Percentiles rank a stretch among this genome's conserved stretches.
phyloP scores from a whole-genome alignment of 2,797 vertebrate genomes.

The Sparidentex hasta region DNA sequence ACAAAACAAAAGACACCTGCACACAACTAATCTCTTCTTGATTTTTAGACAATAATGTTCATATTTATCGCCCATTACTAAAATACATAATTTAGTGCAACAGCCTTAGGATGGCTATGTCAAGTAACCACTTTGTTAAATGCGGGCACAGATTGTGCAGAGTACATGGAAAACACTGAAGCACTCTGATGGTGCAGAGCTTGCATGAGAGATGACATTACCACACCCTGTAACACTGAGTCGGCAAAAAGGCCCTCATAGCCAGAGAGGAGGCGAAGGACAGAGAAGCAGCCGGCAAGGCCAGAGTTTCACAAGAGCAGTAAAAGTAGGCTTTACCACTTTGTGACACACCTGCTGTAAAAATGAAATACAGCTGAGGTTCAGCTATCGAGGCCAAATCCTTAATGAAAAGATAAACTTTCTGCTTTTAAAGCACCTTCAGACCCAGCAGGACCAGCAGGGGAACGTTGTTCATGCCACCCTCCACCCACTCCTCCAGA shows the following conservation, averaged over 20 bases:
- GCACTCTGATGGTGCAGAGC: conserved; percentile 61
- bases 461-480: conserved; percentile 94
- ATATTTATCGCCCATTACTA: neutral
- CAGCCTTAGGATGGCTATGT: conserved; percentile 9
- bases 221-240: conserved; percentile 72
- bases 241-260: conserved; percentile 49
- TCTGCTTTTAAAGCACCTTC: conserved; percentile 79
- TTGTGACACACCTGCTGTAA: conserved; percentile 45
- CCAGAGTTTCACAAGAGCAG: conserved; percentile 38
- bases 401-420: conserved; percentile 16
- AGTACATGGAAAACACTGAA: conserved; percentile 65
- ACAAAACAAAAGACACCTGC: conserved; percentile 3
- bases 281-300: conserved; percentile 35
- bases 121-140: conserved; percentile 24
- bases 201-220: conserved; percentile 66
- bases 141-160: conserved; percentile 45
- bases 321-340: conserved; percentile 36
- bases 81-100: neutral
- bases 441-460: conserved; percentile 93
- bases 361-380: conserved; percentile 36
- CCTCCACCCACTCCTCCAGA: conserved; percentile 93
- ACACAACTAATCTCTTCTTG: neutral
- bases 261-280: conserved; percentile 44
- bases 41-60: neutral
- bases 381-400: neutral